Conservation (phyloP, 2,797 vertebrate genomes). For the Galagoides demidoff region DNA sequence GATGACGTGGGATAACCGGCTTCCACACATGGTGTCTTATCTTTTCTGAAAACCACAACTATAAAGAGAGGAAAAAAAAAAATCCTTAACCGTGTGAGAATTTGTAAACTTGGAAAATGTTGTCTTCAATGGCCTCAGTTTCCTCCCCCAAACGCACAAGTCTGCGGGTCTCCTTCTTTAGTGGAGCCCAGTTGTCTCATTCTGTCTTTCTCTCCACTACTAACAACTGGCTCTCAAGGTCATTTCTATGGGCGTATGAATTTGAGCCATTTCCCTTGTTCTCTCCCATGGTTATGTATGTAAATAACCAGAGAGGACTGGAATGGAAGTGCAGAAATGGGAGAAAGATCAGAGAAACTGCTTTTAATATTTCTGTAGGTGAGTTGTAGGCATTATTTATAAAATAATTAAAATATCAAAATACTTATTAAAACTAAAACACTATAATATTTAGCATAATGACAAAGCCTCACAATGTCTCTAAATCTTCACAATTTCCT, state of each 20-base stretch:
- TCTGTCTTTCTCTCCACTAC: neutral
- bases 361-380: neutral
- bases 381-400: neutral
- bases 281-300: neutral
- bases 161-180: neutral
- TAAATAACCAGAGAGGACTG: neutral
- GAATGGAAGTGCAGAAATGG: neutral
- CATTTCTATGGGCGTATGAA: neutral
- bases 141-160: neutral
- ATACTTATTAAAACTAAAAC: neutral
- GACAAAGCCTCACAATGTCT: neutral
- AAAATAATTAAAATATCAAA: neutral
- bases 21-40: neutral
- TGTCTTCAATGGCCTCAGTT: neutral
- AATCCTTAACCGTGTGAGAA: neutral
- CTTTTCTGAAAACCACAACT: slow-evolving; percentile 42
- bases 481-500: neutral
- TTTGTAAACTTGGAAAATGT: slow-evolving; percentile 1
- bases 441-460: neutral
- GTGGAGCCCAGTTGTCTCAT: neutral
- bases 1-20: neutral
- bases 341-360: neutral
- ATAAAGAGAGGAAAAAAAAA: neutral
- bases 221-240: neutral
- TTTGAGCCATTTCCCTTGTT: neutral